phyloP scores from a whole-genome alignment of 2,888 invertebrate genomes.

The Aphelenchoides bicaudatus region DNA sequence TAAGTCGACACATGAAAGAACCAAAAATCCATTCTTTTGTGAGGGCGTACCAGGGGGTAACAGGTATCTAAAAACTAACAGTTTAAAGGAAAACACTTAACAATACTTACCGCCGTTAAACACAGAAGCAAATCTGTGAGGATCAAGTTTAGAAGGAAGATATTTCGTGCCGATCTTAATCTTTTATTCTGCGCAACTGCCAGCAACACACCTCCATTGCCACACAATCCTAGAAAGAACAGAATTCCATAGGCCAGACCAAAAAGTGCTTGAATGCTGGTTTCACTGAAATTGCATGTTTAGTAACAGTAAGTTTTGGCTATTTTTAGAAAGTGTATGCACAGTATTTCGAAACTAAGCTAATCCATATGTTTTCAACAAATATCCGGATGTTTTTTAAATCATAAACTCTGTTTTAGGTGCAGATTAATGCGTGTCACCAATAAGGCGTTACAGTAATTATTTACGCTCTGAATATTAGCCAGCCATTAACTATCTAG shows the following conservation, averaged over 20 bases:
- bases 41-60: constrained; percentile 29
- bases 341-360: too few relatives aligned
- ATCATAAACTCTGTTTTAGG: too few relatives aligned
- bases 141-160: constrained; percentile 59
- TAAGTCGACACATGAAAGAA: constrained; percentile 55
- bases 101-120: constrained; percentile 57
- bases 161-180: constrained; percentile 58
- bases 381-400: too few relatives aligned
- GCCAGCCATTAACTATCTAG: too few relatives aligned
- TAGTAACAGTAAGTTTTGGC: constrained; percentile 2
- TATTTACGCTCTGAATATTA: too few relatives aligned
- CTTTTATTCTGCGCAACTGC: constrained; percentile 52
- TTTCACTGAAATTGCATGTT: constrained; percentile 38
- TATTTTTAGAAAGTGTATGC: not conserved
- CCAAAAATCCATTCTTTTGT: constrained; percentile 60
- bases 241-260: constrained; percentile 49
- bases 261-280: constrained; percentile 47
- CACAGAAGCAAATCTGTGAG: constrained; percentile 57
- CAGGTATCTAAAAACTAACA: not conserved
- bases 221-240: constrained; percentile 52
- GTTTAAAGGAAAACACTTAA: constrained; percentile 31
- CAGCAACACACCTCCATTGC: constrained; percentile 57
- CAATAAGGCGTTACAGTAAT: too few relatives aligned
- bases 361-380: too few relatives aligned
- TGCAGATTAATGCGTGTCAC: too few relatives aligned